phyloP scores from a whole-genome alignment of 2,888 invertebrate genomes.

The Rapana venosa region DNA sequence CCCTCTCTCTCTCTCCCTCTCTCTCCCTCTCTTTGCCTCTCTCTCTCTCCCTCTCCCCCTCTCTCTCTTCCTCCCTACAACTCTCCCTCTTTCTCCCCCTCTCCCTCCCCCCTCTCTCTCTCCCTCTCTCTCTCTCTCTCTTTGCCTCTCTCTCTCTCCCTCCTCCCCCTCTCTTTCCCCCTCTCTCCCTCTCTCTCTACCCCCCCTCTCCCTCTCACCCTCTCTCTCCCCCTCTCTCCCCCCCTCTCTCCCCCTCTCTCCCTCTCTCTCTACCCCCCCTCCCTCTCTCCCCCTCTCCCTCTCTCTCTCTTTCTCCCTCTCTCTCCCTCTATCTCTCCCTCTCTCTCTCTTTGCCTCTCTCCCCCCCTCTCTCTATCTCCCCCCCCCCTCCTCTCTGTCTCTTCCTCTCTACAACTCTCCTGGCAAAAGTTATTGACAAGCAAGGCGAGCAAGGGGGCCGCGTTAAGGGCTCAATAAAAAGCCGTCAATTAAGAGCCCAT shows the following conservation, averaged over 20 bases:
- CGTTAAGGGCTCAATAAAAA: constrained; percentile 33
- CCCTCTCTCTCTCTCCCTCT: constrained; percentile 4
- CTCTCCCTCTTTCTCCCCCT: not conserved
- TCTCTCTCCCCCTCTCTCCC: too few relatives aligned
- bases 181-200: not conserved
- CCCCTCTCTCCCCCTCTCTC: too few relatives aligned
- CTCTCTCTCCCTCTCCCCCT: not conserved
- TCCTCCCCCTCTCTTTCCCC: not conserved
- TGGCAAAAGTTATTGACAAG: constrained; percentile 16
- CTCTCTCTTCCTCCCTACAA: not conserved
- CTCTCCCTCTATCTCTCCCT: not conserved
- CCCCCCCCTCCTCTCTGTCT: not conserved
- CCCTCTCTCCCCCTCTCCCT: too few relatives aligned
- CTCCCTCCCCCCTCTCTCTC: not conserved
- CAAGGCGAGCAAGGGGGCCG: not conserved
- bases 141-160: too few relatives aligned
- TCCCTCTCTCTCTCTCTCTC: not conserved
- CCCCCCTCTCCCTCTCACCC: too few relatives aligned
- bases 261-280: too few relatives aligned
- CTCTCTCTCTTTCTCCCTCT: not conserved
- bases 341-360: not conserved
- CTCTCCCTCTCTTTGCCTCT: not conserved
- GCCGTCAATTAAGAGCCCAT: constrained; percentile 27
- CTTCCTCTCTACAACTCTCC: not conserved
- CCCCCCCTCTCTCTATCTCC: not conserved